These are phyloP conservation scores for Trialeurodes vaporariorum DNA, from an alignment of 1,140 invertebrate species.

Conservation along the genomic window DNA sequence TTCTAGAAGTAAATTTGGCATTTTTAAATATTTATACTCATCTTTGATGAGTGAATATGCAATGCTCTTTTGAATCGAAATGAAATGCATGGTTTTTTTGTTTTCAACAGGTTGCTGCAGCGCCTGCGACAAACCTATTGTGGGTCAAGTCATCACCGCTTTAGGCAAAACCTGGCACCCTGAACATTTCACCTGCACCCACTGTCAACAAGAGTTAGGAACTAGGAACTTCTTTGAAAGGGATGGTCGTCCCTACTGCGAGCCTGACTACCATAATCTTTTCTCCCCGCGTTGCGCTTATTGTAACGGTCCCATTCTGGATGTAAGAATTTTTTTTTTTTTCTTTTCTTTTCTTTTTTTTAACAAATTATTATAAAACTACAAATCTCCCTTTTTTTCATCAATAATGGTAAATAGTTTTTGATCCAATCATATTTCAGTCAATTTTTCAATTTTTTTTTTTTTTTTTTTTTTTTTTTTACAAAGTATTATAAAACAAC, in stretches of 20 bases:
- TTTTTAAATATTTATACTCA: too few relatives aligned
- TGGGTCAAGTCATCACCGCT: slow-evolving; percentile 93
- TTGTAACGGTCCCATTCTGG: slow-evolving; percentile 95
- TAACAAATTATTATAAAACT: neutral
- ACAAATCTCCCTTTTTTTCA: neutral
- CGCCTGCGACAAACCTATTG: slow-evolving; percentile 95
- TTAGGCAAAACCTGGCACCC: slow-evolving; percentile 99
- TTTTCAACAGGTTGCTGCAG: slow-evolving; percentile 65
- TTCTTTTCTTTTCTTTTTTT: slow-evolving; percentile 4
- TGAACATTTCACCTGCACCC: slow-evolving; percentile 95
- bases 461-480: too few relatives aligned
- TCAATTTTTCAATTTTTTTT: too few relatives aligned
- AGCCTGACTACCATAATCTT: slow-evolving; percentile 94
- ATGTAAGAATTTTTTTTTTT: slow-evolving; percentile 76
- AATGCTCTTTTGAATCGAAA: too few relatives aligned
- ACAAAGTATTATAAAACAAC: too few relatives aligned
- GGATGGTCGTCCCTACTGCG: slow-evolving; percentile 93
- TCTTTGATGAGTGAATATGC: too few relatives aligned
- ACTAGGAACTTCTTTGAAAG: slow-evolving; percentile 98
- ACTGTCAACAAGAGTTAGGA: slow-evolving; percentile 91
- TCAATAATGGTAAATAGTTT: neutral
- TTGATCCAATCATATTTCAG: too few relatives aligned
- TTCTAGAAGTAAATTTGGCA: too few relatives aligned
- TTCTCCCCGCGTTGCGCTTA: slow-evolving; percentile 97
- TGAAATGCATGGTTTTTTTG: too few relatives aligned